phyloP scores from a whole-genome alignment of 1,140 invertebrate species.

The Episyrphus balteatus region DNA sequence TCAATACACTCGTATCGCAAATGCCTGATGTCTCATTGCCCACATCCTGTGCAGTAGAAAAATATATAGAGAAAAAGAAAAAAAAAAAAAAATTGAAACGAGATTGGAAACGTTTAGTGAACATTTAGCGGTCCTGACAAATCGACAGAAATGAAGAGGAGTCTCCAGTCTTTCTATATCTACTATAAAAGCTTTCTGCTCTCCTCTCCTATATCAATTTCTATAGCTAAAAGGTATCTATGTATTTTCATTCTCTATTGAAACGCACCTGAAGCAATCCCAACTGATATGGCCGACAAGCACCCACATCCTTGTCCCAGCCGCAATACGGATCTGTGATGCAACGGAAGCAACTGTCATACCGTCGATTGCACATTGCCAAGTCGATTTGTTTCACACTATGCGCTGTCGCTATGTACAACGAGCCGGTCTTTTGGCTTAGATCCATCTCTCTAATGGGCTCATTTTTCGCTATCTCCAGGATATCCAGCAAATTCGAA shows the following conservation, averaged over 20 bases:
- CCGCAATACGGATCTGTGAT: conserved; percentile 73
- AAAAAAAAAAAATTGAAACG: background rate
- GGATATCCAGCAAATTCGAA: conserved; percentile 63
- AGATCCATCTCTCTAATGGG: conserved; percentile 63
- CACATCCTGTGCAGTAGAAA: conserved; percentile 48
- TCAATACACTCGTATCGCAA: conserved; percentile 56
- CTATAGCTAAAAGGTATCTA: too few relatives aligned
- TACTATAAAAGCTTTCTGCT: too few relatives aligned
- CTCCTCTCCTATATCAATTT: too few relatives aligned
- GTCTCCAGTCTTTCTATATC: too few relatives aligned
- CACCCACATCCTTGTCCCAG: conserved; percentile 65
- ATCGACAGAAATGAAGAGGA: background rate
- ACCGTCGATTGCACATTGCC: conserved; percentile 56
- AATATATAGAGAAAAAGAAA: background rate
- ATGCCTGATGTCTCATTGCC: conserved; percentile 57
- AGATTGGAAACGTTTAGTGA: background rate
- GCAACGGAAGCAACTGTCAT: conserved; percentile 68
- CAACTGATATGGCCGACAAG: conserved; percentile 59
- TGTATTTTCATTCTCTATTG: too few relatives aligned
- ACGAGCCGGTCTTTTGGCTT: conserved; percentile 55
- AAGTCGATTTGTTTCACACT: conserved; percentile 64
- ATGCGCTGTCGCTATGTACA: conserved; percentile 66
- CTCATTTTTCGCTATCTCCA: conserved; percentile 60
- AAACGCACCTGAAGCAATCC: conserved; percentile 41
- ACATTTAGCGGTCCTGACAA: background rate